Conservation (phyloP, 2,797 vertebrate species). For the Pangasius sanitwongsei region DNA sequence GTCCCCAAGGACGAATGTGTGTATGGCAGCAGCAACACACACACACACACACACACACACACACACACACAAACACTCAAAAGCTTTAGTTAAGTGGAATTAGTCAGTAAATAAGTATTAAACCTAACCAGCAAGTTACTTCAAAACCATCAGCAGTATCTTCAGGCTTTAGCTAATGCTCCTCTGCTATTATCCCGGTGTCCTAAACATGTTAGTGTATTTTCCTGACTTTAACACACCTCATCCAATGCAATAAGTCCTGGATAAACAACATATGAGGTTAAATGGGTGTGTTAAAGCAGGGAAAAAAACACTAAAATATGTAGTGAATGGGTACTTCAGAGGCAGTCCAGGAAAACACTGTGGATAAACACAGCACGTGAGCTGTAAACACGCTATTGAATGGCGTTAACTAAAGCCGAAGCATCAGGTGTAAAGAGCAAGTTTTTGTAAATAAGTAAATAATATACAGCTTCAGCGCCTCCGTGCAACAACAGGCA, state of each 20-base stretch:
- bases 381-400: not conserved
- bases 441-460: not conserved
- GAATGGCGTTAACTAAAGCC: not conserved
- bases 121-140: not conserved
- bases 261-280: not conserved
- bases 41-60: not conserved
- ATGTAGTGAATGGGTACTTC: not conserved
- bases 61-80: not conserved
- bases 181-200: not conserved
- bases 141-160: not conserved
- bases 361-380: not conserved
- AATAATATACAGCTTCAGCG: not conserved
- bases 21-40: not conserved
- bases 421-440: not conserved
- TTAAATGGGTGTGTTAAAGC: not conserved
- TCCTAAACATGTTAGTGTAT: not conserved
- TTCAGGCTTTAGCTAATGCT: not conserved
- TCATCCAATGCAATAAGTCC: not conserved
- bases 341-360: not conserved
- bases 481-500: conserved; percentile 27
- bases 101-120: not conserved
- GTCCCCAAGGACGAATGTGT: not conserved
- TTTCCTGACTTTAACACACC: not conserved
- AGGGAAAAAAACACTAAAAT: not conserved
- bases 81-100: not conserved